Evolutionary conservation across 2,797 vertebrate genomes (phyloP), one percentile per base, ranked within the genome.

Genomic region (Harpagifer antarcticus): DNA sequence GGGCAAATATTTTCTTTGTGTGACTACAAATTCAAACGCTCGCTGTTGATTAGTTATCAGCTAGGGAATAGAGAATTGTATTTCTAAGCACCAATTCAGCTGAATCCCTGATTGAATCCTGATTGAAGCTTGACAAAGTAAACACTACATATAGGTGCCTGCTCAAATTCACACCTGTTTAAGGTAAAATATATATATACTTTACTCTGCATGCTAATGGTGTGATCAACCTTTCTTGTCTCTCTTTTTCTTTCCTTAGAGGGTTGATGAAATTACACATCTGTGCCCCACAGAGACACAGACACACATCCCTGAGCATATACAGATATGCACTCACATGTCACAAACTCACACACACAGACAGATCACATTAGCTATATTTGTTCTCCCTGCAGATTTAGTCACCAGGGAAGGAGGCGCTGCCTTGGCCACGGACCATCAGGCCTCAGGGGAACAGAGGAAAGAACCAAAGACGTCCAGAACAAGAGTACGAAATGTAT

Each of bases 351-450:
- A 76, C 56, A 64, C 56, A 62, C 79, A 77, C 67, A 83, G 72
- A 72, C 68, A 52, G 48, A 86, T 85, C 76, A 59, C 76, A 85
- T 86, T 72, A 71, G 72, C 81, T 86, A 70, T 88, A 86, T 91
- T 84, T 89, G 60, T 84, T 85, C 85, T 92, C 89, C 82, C 81
- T 40, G 59, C 6, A 70, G 91, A 88, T 67, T 83, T 3, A 3
- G n/a, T 86, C 89, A 68, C 54, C 9, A 1, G 69, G 82, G 89
- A 87, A 2, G 0, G 27, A 81, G 52, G 42, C 15, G 2, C 75
- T 87, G 84, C 78, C 68, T 80, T 50, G 82, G 79, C 83, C 72
- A 63, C 2, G 27, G 76, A 83, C 86, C 82, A 79, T 81, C 84
- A 76, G 76, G 75, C 81, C 90, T 76, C 78, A 43, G 33, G 81